Conservation (phyloP, 1,140 invertebrate genomes). For the Zelostemma sp. region DNA sequence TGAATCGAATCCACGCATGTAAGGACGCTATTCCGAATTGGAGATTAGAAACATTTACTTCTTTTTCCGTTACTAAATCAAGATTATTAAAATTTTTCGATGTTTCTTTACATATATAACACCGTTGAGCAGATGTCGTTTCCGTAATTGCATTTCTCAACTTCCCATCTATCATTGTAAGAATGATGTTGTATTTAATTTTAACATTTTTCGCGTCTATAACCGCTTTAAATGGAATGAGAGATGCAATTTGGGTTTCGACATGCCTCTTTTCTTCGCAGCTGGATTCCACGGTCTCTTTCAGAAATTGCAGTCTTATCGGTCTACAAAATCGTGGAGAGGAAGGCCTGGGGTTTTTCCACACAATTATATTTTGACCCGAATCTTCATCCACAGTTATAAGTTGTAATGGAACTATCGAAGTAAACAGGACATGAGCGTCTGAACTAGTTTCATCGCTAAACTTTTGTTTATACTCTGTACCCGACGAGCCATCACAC, state of each 20-base stretch:
- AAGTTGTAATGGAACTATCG: slow-evolving; percentile 54
- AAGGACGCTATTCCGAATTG: slow-evolving; percentile 55
- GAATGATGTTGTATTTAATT: slow-evolving; percentile 46
- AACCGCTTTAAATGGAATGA: slow-evolving; percentile 21
- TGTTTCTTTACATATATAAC: slow-evolving; percentile 57
- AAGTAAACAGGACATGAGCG: slow-evolving; percentile 48
- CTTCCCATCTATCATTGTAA: slow-evolving; percentile 63
- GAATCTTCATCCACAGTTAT: slow-evolving; percentile 12
- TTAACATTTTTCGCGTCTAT: slow-evolving; percentile 11
- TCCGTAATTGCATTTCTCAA: slow-evolving; percentile 60
- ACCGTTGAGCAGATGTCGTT: slow-evolving; percentile 53
- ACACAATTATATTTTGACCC: slow-evolving; percentile 38
- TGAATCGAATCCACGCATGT: slow-evolving; percentile 53
- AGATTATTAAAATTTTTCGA: slow-evolving; percentile 47
- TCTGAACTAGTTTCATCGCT: slow-evolving; percentile 39
- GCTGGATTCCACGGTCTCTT: slow-evolving; percentile 34
- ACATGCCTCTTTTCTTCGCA: slow-evolving; percentile 32
- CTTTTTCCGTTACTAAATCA: neutral
- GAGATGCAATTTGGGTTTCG: slow-evolving; percentile 26
- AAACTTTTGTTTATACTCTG: slow-evolving; percentile 51
- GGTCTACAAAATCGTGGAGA: slow-evolving; percentile 46
- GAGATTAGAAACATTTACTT: neutral
- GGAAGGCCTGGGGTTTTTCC: slow-evolving; percentile 29
- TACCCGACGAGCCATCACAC: slow-evolving; percentile 30
- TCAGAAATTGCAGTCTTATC: slow-evolving; percentile 44